A percentile compares a stretch with the other conserved stretches of the same genome.
These are phyloP conservation scores for Dipodomys spectabilis DNA, from an alignment of 2,113 vertebrate species.

Conservation along the genomic window DNA sequence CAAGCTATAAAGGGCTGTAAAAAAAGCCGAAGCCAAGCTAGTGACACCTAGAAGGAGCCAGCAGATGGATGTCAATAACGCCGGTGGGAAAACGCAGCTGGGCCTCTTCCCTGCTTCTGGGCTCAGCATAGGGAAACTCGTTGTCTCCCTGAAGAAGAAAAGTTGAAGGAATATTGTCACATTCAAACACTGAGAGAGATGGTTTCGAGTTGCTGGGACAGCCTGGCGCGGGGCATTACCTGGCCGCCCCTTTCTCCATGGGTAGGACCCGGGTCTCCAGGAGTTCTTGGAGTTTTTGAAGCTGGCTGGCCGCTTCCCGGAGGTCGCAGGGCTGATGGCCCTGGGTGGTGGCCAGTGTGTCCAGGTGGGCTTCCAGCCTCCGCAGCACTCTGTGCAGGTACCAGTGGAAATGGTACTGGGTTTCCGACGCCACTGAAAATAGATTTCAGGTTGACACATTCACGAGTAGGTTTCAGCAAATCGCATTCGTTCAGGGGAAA, in stretches of 20 bases:
- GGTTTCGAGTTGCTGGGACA: neutral
- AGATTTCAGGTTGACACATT: neutral
- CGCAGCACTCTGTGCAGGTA: slow-evolving; percentile 68
- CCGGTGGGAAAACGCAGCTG: neutral
- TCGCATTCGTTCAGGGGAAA: neutral
- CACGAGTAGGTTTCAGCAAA: neutral
- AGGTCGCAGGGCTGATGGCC: neutral
- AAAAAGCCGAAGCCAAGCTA: slow-evolving; percentile 75
- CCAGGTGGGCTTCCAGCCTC: slow-evolving; percentile 36
- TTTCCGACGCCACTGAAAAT: slow-evolving; percentile 49
- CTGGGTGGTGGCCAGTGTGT: neutral
- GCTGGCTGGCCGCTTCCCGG: slow-evolving; percentile 14
- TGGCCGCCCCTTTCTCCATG: neutral
- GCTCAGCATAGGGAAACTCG: slow-evolving; percentile 67
- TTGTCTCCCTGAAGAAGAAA: slow-evolving; percentile 47
- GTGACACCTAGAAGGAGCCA: slow-evolving; percentile 74
- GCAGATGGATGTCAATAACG: slow-evolving; percentile 47
- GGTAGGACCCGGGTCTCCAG: neutral
- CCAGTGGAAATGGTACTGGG: slow-evolving; percentile 19
- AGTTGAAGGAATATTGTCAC: neutral
- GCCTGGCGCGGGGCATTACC: neutral
- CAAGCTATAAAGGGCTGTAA: slow-evolving; percentile 80
- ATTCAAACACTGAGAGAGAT: neutral
- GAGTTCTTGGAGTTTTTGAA: slow-evolving; percentile 55
- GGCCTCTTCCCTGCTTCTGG: neutral